Evolutionary conservation across 2,888 invertebrate genomes (phyloP), one percentile per base, ranked within the genome.

Genomic region (Diogma glabrata): DNA sequence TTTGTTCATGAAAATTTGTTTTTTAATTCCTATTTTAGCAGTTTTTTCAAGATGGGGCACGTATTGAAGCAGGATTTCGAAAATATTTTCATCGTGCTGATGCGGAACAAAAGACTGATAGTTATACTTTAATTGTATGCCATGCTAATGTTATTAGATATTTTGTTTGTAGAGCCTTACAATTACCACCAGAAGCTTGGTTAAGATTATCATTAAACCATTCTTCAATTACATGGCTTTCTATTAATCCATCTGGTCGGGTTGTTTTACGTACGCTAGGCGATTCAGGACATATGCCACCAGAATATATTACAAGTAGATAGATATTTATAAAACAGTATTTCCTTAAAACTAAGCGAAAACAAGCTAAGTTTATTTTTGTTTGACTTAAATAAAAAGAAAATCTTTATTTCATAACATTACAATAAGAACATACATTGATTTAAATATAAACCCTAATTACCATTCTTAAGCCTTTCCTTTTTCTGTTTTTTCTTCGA

Each of bases 101-200:
- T 38, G 79, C 84, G 0, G 73, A 75, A 0, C 94, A 97, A 69
- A 75, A 78, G 2, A 73, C 82, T 40, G 93, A 95, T 66, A 79
- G 84, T 0, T 91, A 87, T 66, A 94, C 95, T 28, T 66, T 99
- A 38, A 72, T 97, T 51, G 94, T 99, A 2, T 97, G 97, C 60
- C 99, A 99, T 69, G 96, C 91, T 4, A 99, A 99, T 70, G 97
- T 99, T 19, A 99, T 99, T 61, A 77, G 95, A 43, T 97, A 91
- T 70, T 90, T 90, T 64, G 82, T 89, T n/a, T 91, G 91, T 76
- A 92, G 97, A 65, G 95, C 94, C 0, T 73, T 99, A 36, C 99
- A 99, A 68, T 87, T 97, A 63, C 96, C 96, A 1, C 87, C 95
- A 0, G 96, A 99, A 70, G 97, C 87, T 3, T 99, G 99, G 99